A percentile compares a stretch with the other conserved stretches of the same genome.
phyloP scores from a whole-genome alignment of 2,113 vertebrate genomes.

The Podiceps cristatus region DNA sequence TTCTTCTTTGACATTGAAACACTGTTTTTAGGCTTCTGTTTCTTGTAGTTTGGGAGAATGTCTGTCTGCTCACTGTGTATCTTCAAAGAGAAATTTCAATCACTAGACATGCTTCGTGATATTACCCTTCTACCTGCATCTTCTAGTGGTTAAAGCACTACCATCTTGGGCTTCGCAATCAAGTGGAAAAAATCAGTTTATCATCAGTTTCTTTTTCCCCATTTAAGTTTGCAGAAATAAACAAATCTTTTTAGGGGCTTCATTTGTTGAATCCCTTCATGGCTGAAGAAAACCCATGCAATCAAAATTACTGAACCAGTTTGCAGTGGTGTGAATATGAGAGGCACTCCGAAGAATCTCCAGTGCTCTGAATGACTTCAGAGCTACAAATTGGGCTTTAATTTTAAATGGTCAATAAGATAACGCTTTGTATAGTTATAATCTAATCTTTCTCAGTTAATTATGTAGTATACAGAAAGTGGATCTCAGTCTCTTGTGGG shows the following conservation, averaged over 20 bases:
- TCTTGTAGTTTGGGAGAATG: not conserved
- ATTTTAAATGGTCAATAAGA: not conserved
- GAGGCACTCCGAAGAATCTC: not conserved
- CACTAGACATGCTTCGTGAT: not conserved
- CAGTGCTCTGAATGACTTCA: not conserved
- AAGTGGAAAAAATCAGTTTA: not conserved
- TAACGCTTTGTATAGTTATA: not conserved
- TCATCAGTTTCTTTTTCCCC: not conserved
- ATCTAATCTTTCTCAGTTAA: not conserved
- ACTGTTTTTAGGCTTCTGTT: not conserved
- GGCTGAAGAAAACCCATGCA: not conserved
- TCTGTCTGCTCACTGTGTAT: not conserved
- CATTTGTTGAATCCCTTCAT: not conserved
- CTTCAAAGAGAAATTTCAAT: not conserved
- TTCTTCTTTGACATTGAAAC: not conserved
- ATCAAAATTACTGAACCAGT: not conserved
- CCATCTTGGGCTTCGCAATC: not conserved
- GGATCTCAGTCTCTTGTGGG: not conserved
- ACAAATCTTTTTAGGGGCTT: not conserved
- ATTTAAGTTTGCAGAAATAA: not conserved
- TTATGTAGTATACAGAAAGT: not conserved
- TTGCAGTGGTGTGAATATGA: not conserved
- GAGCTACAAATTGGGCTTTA: not conserved
- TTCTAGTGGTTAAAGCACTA: not conserved
- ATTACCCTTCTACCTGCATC: not conserved